Percentiles rank a stretch among this genome's conserved stretches.
Conservation (phyloP, 1,140 invertebrate genomes). For the Eciton burchellii region DNA sequence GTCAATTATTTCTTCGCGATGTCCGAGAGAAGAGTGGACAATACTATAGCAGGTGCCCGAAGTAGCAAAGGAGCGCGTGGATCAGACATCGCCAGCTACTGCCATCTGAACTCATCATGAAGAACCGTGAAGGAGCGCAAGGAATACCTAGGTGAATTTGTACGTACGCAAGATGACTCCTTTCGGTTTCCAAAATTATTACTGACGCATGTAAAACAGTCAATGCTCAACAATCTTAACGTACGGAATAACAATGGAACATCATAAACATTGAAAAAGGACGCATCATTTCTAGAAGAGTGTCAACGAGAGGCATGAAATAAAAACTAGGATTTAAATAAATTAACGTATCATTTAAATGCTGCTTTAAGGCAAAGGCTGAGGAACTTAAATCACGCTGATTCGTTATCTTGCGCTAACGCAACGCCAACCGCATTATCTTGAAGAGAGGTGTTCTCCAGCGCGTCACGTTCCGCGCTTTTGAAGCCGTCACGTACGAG, state of each 20-base stretch:
- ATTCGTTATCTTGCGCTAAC: slow-evolving; percentile 10
- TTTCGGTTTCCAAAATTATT: no score
- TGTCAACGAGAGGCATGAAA: neutral
- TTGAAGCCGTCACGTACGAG: slow-evolving; percentile 33
- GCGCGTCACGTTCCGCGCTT: slow-evolving; percentile 31
- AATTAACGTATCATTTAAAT: slow-evolving; percentile 10
- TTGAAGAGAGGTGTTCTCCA: neutral
- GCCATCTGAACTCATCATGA: slow-evolving; percentile 59
- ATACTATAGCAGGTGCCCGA: neutral
- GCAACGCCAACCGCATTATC: slow-evolving; percentile 3
- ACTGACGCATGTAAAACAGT: no score
- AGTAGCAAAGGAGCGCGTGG: slow-evolving; percentile 23
- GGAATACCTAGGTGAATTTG: no score
- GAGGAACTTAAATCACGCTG: neutral
- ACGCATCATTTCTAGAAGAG: neutral
- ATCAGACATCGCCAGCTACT: slow-evolving; percentile 53
- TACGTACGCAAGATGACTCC: no score
- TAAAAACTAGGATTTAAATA: neutral
- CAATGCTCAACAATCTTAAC: no score
- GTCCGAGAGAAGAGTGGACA: neutral
- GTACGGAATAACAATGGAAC: no score
- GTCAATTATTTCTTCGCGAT: neutral
- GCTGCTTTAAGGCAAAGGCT: neutral
- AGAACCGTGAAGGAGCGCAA: slow-evolving; percentile 57
- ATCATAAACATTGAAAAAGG: no score